Conservation (phyloP, 2,113 vertebrate genomes). For the Strigops habroptila region DNA sequence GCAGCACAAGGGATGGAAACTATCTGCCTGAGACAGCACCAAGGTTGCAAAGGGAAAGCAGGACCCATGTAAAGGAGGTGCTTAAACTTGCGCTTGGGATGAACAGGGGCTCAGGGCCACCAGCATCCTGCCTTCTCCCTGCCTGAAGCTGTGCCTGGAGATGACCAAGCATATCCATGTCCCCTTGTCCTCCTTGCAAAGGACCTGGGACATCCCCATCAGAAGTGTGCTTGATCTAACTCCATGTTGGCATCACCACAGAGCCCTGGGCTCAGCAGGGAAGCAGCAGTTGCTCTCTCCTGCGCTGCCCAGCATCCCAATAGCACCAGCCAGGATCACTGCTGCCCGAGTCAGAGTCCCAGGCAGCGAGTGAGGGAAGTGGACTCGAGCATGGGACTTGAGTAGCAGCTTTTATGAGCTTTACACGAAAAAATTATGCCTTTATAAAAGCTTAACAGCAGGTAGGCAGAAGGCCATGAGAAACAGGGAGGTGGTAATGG, state of each 20-base stretch:
- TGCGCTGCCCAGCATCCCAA: not conserved
- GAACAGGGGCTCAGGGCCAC: not conserved
- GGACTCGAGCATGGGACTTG: constrained; percentile 38
- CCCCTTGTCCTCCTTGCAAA: not conserved
- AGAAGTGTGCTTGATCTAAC: fast-evolving
- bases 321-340: not conserved
- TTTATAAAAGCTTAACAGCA: constrained; percentile 71
- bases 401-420: constrained; percentile 62
- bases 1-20: not conserved
- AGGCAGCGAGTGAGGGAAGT: not conserved
- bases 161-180: fast-evolving
- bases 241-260: fast-evolving
- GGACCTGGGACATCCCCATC: not conserved
- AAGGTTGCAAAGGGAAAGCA: not conserved
- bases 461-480: constrained; percentile 57
- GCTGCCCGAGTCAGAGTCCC: not conserved
- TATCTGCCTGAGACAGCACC: not conserved
- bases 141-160: not conserved
- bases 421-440: constrained; percentile 37
- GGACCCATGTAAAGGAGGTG: not conserved
- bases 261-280: not conserved
- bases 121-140: not conserved
- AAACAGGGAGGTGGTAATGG: constrained; percentile 67
- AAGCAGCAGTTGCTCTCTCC: not conserved
- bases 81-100: not conserved